Evolutionary conservation across 1,140 invertebrate genomes (phyloP), one percentile per base, ranked within the genome.

Genomic region (Drosophila serrata): DNA sequence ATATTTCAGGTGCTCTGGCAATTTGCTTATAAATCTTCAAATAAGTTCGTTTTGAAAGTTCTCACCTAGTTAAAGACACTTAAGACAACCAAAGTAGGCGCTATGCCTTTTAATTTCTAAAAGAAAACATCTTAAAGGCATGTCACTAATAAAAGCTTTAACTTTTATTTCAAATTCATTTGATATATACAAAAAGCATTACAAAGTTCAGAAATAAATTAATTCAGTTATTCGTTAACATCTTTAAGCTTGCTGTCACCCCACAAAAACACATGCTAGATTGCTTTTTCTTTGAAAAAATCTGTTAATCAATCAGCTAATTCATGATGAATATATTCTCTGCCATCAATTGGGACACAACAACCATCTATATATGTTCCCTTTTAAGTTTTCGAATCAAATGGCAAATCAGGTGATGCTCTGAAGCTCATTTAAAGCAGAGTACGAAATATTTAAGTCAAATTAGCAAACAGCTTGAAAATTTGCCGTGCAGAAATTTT

Each of bases 321-420:
- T 43, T 48, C 37, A 63, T 53, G 35, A 35, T 55, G 48, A 1
- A 63, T 33, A 56, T 45, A 64, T 45, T 64, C 29, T n/a, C 55
- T 55, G 24, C 55, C 63, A 24, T 24, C 6, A 33, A 67, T 46
- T 8, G 46, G 15, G 1, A 48, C 59, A 61, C 59, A 51, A 39
- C 3, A 39, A n/a, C 4, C 24, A 29, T 48, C 46, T 17, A 17
- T 48, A 6, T 5, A 24, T 3, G 46, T 49, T 49, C 4, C 27
- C 13, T 49, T 49, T 29, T 6, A 48, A 11, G 17, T 48, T 27
- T 13, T 48, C 0, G 24, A 15, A 24, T 48, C 45, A 3, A 6
- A 7, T 45, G 43, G 43, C 43, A 45, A 45, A 24, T 45, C 24
- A 4, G 45, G 24, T 9, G 8, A 27, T 49, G 5, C 4, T 2